phyloP scores from a whole-genome alignment of 2,888 invertebrate species.

The Drosophila silvestris region DNA sequence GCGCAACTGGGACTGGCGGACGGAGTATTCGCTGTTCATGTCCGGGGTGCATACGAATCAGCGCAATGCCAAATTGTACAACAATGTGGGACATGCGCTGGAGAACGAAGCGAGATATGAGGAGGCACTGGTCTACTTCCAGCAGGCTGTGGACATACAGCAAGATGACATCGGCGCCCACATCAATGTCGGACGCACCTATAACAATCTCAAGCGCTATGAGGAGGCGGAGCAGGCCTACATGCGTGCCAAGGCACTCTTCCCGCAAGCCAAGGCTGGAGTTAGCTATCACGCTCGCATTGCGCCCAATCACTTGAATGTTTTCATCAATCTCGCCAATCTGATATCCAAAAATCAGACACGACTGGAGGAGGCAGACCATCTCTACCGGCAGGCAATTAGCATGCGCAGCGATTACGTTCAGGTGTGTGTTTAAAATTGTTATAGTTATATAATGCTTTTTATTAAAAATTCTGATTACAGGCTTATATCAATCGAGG shows the following conservation, averaged over 20 bases:
- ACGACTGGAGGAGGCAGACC: conserved; percentile 96
- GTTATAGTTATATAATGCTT: neutral
- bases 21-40: conserved; percentile 97
- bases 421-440: conserved; percentile 85
- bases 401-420: conserved; percentile 97
- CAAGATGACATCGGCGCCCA: conserved; percentile 98
- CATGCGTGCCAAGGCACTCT: conserved; percentile 93
- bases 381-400: conserved; percentile 97
- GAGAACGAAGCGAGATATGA: conserved; percentile 90
- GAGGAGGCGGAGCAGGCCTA: conserved; percentile 97
- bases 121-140: conserved; percentile 95
- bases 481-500: conserved; percentile 97
- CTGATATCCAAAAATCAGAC: conserved; percentile 96
- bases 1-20: conserved; percentile 96
- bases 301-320: conserved; percentile 97
- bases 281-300: conserved; percentile 98
- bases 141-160: conserved; percentile 96
- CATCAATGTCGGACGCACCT: conserved; percentile 98
- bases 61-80: conserved; percentile 97
- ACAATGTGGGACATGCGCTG: conserved; percentile 98
- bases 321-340: conserved; percentile 97
- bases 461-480: conserved; percentile 71
- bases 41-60: conserved; percentile 93
- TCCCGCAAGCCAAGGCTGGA: conserved; percentile 96
- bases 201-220: conserved; percentile 94